Conservation (phyloP, 2,113 vertebrate genomes). For the Odocoileus virginianus region DNA sequence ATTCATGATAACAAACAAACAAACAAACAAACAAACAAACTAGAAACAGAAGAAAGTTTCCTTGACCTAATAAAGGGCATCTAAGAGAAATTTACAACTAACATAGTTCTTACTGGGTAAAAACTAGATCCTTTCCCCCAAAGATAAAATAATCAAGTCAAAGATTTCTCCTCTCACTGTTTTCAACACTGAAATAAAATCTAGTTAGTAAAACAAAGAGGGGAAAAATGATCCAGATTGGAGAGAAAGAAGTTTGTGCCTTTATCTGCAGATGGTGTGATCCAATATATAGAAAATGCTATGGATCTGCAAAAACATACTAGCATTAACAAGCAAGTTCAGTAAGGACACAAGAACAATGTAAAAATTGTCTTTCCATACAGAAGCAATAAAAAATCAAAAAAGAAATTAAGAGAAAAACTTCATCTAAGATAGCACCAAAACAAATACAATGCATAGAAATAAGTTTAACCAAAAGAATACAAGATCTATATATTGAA, state of each 20-base stretch:
- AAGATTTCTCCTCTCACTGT: not conserved
- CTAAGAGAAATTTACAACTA: not conserved
- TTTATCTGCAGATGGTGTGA: not conserved
- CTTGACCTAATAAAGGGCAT: not conserved
- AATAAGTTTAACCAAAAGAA: not conserved
- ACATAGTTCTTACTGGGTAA: not conserved
- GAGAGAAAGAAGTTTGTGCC: not conserved
- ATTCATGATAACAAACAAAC: not conserved
- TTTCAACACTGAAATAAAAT: not conserved
- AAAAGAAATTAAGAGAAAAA: not conserved
- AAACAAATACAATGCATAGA: not conserved
- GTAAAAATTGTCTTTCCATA: not conserved
- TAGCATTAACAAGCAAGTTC: not conserved
- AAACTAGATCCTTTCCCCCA: not conserved
- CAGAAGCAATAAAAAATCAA: not conserved
- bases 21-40: not conserved
- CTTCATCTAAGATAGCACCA: not conserved
- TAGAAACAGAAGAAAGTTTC: not conserved
- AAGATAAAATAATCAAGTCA: not conserved
- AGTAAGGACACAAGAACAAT: not conserved
- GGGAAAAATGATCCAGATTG: not conserved
- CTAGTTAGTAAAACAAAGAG: not conserved
- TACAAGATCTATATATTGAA: not conserved
- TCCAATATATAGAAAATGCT: not conserved
- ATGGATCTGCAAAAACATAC: not conserved